These are phyloP conservation scores for Lissonota sp. DNA, from an alignment of 2,888 invertebrate genomes.

Conservation along the genomic window DNA sequence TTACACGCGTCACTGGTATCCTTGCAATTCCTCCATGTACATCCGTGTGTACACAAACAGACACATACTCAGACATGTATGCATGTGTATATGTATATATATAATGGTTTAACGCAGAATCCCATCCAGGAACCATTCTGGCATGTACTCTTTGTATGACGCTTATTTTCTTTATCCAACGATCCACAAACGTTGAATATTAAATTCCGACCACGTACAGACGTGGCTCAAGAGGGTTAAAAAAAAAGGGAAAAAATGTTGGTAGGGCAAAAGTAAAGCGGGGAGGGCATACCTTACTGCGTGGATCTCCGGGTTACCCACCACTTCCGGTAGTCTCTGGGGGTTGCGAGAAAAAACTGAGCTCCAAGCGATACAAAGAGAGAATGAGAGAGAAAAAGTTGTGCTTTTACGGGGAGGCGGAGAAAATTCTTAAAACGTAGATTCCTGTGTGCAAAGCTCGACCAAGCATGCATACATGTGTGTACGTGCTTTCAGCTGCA, in stretches of 20 bases:
- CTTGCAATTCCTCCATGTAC: not conserved
- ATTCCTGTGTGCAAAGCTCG: constrained; percentile 29
- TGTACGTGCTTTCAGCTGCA: constrained; percentile 1
- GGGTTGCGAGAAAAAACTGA: too few relatives aligned
- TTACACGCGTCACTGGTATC: constrained; percentile 23
- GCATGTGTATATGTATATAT: too few relatives aligned
- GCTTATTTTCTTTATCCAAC: constrained; percentile 57
- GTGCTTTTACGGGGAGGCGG: constrained; percentile 12
- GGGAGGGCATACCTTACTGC: constrained; percentile 29
- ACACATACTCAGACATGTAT: too few relatives aligned
- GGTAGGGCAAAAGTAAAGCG: constrained; percentile 35
- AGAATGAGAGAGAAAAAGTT: constrained; percentile 6
- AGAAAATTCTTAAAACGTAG: constrained; percentile 54
- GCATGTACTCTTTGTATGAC: constrained; percentile 52
- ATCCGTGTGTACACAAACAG: too few relatives aligned
- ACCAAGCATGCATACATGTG: not conserved
- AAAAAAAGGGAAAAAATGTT: constrained; percentile 29
- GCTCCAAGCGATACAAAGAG: not conserved
- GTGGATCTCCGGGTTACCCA: constrained; percentile 43
- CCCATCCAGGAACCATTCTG: constrained; percentile 15
- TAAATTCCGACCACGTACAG: constrained; percentile 61
- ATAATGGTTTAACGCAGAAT: constrained; percentile 23
- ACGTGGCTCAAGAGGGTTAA: not conserved
- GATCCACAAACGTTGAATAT: constrained; percentile 66
- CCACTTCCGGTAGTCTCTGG: too few relatives aligned